A percentile compares a stretch with the other conserved stretches of the same genome.
Conservation (phyloP, 2,888 invertebrate genomes). For the Pristionchus exspectatus region DNA sequence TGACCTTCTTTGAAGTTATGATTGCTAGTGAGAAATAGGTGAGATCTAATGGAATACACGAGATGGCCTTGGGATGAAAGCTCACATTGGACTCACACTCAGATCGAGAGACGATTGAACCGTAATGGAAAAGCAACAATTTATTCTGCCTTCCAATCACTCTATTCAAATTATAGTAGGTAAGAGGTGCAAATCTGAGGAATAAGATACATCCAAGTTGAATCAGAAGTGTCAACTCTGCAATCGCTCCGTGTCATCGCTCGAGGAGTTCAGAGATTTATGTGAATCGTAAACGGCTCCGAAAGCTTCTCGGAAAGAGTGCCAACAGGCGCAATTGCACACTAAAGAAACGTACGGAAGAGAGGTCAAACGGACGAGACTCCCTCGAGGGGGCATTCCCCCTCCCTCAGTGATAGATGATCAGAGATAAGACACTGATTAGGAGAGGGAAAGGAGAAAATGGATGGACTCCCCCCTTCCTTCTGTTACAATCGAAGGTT, state of each 20-base stretch:
- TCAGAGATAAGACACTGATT: conserved; percentile 45
- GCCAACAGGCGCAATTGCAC: conserved; percentile 19
- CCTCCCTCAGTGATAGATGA: conserved; percentile 31
- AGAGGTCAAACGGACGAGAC: conserved; percentile 20
- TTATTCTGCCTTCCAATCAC: neutral
- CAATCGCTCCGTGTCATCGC: neutral
- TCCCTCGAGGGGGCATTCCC: neutral
- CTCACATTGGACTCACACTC: neutral
- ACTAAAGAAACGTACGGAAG: conserved; percentile 38
- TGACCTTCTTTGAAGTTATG: conserved; percentile 41
- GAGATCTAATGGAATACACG: neutral
- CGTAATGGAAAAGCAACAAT: neutral
- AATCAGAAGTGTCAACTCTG: neutral
- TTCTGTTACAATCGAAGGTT: conserved; percentile 43
- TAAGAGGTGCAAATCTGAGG: neutral
- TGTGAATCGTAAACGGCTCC: neutral
- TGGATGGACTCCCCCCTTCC: conserved; percentile 21
- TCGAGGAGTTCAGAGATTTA: neutral
- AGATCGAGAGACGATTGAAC: neutral
- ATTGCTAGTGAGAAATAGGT: neutral
- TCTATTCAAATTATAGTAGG: too few relatives aligned
- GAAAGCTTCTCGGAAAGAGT: conserved; percentile 34
- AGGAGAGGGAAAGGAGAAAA: conserved; percentile 16
- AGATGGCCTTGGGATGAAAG: conserved; percentile 4
- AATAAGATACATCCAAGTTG: neutral